Evolutionary conservation across 1,140 invertebrate genomes (phyloP), one percentile per base, ranked within the genome.

Genomic region (Panagrolaimus sp.): DNA sequence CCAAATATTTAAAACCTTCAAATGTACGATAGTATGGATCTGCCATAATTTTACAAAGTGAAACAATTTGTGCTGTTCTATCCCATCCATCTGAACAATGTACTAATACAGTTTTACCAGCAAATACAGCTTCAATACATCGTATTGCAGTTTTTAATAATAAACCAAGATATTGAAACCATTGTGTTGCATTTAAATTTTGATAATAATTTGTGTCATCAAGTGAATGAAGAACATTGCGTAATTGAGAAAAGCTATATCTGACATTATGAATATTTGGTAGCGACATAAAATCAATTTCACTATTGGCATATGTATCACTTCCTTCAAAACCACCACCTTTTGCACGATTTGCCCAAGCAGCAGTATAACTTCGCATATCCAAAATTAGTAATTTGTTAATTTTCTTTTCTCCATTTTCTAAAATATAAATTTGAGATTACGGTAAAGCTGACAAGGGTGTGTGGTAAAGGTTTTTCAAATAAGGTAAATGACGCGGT

Each of bases 51-150:
- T 96, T 93, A 0, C 93, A 88, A 5, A 97, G 84, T 0, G 92
- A 91, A 1, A 93, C 95, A 9, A 96, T 84, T 87, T 96, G 68
- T 65, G 95, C 90, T 0, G 96, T 98, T 74, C 96, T 87, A 84
- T 99, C 96, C 96, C 96, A 99, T 16, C 96, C 96, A 86, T 99
- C 96, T 0, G 92, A 96, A 83, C 96, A 99, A 84, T 99, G 96
- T 0, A 99, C 93, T 25, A 99, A 84, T 31, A 75, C 74, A 46
- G 77, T 78, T 9, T 42, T 64, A 14, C 51, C 51, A 27, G 20
- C 27, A 9, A 4, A 25, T 2, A 57, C 51, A n/a, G 51, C 51
- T 57, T 57, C 51, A 11, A 25, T 14, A 20, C 51, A 57, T 5
- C 51, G 11, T 11, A 57, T 25, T 25, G 45, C 51, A 23, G 38